Evolutionary conservation across 2,797 vertebrate species (phyloP).

Genomic region (Sebastes vulpes): DNA sequence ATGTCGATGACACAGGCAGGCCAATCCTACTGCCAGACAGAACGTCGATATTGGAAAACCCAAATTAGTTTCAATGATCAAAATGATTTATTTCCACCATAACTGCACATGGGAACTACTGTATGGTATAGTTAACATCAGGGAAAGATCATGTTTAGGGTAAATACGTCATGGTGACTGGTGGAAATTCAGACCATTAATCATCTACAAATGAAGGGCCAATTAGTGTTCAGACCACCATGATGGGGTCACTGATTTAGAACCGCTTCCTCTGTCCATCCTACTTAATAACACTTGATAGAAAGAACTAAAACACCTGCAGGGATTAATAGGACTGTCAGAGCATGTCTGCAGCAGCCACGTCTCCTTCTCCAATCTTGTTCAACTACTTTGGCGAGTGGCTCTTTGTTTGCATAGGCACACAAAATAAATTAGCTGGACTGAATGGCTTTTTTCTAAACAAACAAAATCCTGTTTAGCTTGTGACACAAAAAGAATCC

Average conservation of each 20-base stretch:
- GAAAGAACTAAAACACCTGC: not conserved
- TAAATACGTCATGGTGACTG: not conserved
- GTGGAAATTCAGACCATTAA: not conserved
- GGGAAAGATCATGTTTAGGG: not conserved
- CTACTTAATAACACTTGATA: not conserved
- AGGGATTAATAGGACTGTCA: not conserved
- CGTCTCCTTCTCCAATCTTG: not conserved
- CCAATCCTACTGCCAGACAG: not conserved
- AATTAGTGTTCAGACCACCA: not conserved
- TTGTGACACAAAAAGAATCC: not conserved
- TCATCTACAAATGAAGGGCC: not conserved
- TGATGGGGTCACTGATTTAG: not conserved
- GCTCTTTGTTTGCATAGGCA: slow-evolving; percentile 2
- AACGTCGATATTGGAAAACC: not conserved
- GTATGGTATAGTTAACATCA: not conserved
- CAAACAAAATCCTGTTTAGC: not conserved
- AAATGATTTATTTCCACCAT: not conserved
- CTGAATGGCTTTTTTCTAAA: not conserved
- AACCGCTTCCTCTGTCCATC: not conserved
- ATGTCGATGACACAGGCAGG: too few relatives aligned
- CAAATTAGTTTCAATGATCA: not conserved
- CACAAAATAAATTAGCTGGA: not conserved
- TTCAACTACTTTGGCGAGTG: not conserved
- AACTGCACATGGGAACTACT: not conserved
- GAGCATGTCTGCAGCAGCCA: not conserved